Evolutionary conservation across 2,888 invertebrate genomes (phyloP), one percentile per base, ranked within the genome.

Genomic region (Timema cristinae): DNA sequence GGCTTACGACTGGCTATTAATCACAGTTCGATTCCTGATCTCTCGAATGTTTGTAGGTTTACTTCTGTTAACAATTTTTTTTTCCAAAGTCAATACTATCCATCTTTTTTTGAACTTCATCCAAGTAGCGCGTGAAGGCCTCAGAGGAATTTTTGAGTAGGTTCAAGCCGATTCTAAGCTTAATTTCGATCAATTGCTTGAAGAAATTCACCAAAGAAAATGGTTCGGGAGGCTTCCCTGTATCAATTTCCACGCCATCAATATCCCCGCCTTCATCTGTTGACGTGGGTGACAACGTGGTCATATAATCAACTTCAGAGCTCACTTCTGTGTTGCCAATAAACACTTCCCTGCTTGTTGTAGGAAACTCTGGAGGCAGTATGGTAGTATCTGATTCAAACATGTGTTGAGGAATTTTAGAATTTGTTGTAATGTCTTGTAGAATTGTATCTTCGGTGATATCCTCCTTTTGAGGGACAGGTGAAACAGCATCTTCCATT

Each of bases 91-190:
- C 32, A 32, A 32, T 32, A 32, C 32, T 51, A 13, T 68, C 67
- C 67, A 73, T 71, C 52, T 69, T 48, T 49, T 70, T 69, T 48
- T 73, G 73, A 11, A 90, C 86, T 76, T 85, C 85, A 70, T 86
- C 85, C 61, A 90, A 81, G 79, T 91, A 90, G 77, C 85, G 86
- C 50, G 88, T 88, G 68, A 92, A 82, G 7, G 88, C 87, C 70
- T 89, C 87, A 10, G 91, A 89, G 5, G 91, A 89, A 72, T 87
- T 88, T 78, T 89, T 88, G 15, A 92, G 80, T 74, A 92, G 84
- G 72, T 89, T 88, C 70, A 91, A 79, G 0, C 91, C 91, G 66
- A 91, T 80, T 77, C 87, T 85, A 50, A 91, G 83, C 80, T 91
- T 91, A 70, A 90, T 85, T 78, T 90, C 89, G 4, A 91, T 85